These are phyloP conservation scores for Heliconius ismenius DNA, from an alignment of 2,888 invertebrate species.

Conservation along the genomic window DNA sequence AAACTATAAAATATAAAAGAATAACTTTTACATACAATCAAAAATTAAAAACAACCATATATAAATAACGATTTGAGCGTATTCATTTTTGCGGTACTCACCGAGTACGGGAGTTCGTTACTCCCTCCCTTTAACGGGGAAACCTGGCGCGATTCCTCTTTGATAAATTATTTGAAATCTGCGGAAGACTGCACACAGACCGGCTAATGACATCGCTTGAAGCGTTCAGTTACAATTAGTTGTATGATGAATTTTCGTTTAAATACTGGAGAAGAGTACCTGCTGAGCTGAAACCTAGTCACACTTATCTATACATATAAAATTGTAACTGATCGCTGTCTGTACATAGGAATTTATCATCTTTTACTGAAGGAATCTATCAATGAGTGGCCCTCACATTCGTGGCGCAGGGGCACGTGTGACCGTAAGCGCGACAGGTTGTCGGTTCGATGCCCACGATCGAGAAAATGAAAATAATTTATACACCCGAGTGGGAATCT, in stretches of 20 bases:
- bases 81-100: conserved; percentile 11
- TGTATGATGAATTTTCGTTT: conserved; percentile 22
- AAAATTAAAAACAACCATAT: not conserved
- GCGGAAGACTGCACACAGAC: conserved; percentile 28
- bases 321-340: too few relatives aligned
- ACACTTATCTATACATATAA: too few relatives aligned
- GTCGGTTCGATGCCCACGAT: too few relatives aligned
- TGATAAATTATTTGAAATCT: conserved; percentile 30
- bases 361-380: too few relatives aligned
- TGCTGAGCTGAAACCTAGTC: not conserved
- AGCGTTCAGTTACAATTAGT: conserved; percentile 26
- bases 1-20: not conserved
- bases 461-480: too few relatives aligned
- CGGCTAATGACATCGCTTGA: conserved; percentile 25
- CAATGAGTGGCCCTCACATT: too few relatives aligned
- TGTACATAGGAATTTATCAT: too few relatives aligned
- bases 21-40: not conserved
- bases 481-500: too few relatives aligned
- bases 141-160: conserved; percentile 26
- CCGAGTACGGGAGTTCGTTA: conserved; percentile 12
- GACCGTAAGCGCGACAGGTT: too few relatives aligned
- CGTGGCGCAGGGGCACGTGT: too few relatives aligned
- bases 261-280: conserved; percentile 8
- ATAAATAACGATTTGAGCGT: not conserved
- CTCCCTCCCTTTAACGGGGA: conserved; percentile 16